Percentiles rank a stretch among this genome's conserved stretches.
These are phyloP conservation scores for Oenanthe melanoleuca DNA, from an alignment of 2,113 vertebrate species.

Conservation along the genomic window DNA sequence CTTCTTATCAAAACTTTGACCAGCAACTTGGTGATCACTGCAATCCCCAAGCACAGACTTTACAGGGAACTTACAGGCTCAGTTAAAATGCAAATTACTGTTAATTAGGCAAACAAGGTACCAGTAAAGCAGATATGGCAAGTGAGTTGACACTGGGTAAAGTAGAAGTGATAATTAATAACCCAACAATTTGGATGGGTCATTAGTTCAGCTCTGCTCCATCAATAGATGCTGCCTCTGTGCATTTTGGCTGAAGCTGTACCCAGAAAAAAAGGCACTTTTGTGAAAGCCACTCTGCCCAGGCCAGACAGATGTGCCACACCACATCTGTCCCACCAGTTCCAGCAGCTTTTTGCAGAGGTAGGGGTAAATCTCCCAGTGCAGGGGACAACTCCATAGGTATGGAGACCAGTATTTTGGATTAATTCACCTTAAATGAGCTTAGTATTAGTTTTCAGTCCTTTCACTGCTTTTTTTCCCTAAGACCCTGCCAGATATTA, in stretches of 20 bases:
- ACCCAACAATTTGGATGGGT: neutral
- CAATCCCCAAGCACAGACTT: neutral
- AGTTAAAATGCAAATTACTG: slow-evolving; percentile 31
- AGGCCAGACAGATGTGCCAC: neutral
- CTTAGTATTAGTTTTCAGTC: neutral
- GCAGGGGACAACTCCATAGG: neutral
- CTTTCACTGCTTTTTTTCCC: neutral
- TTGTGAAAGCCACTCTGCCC: neutral
- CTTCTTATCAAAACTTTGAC: slow-evolving; percentile 24
- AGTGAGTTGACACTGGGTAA: neutral
- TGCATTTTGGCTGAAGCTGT: neutral
- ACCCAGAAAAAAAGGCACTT: neutral
- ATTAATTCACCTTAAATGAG: neutral
- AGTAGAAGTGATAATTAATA: slow-evolving; percentile 41
- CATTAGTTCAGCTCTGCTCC: neutral
- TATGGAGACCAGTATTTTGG: neutral
- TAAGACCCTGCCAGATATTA: neutral
- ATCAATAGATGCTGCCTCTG: neutral
- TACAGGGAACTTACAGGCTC: neutral
- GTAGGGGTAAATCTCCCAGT: neutral
- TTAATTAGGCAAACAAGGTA: slow-evolving; percentile 26
- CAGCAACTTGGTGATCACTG: neutral
- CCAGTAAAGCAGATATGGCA: slow-evolving; percentile 25
- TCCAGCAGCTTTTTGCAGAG: neutral
- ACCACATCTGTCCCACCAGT: neutral